Evolutionary conservation across 2,797 vertebrate genomes (phyloP).

Genomic region (Peromyscus eremicus): DNA sequence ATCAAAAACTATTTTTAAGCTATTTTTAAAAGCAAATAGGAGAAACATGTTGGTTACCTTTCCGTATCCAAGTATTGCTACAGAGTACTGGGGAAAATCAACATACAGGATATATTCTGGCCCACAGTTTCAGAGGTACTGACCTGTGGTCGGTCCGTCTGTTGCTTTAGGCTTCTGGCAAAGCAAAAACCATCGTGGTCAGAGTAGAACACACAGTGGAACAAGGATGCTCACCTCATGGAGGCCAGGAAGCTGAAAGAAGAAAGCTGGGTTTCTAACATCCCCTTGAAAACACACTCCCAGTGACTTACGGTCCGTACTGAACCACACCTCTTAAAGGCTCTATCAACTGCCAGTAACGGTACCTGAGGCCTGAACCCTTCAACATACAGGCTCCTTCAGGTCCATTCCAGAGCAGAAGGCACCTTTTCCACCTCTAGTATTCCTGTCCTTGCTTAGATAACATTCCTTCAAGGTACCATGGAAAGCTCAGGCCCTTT

Average conservation of each 20-base stretch:
- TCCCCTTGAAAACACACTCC: not conserved
- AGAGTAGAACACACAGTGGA: not conserved
- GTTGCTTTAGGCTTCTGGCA: not conserved
- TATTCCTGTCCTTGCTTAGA: not conserved
- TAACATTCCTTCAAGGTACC: not conserved
- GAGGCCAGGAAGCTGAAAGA: not conserved
- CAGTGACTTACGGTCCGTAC: not conserved
- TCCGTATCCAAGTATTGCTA: not conserved
- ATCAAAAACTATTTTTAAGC: not conserved
- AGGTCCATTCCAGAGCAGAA: not conserved
- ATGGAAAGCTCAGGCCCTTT: not conserved
- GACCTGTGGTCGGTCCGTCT: not conserved
- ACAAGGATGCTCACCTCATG: not conserved
- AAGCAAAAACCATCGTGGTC: not conserved
- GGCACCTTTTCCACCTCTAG: not conserved
- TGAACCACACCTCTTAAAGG: too few species aligned
- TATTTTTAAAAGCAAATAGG: not conserved
- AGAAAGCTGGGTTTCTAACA: not conserved
- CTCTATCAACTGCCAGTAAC: too few species aligned
- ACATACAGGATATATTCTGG: not conserved
- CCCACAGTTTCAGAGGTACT: not conserved
- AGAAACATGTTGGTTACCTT: not conserved
- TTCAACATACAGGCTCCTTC: not conserved
- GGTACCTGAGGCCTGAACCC: not conserved
- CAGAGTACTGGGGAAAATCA: not conserved